These are phyloP conservation scores for Esperia sulphurella DNA, from an alignment of 2,888 invertebrate species.

Conservation along the genomic window DNA sequence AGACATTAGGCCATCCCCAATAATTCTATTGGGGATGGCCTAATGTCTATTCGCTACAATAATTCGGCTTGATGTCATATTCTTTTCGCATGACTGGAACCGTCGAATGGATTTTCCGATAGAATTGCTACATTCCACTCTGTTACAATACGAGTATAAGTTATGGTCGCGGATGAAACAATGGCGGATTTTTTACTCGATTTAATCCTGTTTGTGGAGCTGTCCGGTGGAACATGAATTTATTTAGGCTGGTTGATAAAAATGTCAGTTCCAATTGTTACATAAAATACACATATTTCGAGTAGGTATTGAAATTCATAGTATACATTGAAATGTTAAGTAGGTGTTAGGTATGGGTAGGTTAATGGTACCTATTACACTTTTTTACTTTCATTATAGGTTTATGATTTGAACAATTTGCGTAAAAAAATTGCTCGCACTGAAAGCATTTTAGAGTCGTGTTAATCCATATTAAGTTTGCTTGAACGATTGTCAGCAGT, in stretches of 20 bases:
- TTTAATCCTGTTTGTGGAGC: slow-evolving; percentile 41
- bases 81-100: slow-evolving; percentile 62
- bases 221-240: slow-evolving; percentile 27
- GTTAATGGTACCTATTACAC: too few relatives aligned
- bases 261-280: neutral
- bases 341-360: too few relatives aligned
- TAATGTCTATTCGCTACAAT: slow-evolving; percentile 50
- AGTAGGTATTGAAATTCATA: too few relatives aligned
- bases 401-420: too few relatives aligned
- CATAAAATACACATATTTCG: too few relatives aligned
- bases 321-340: too few relatives aligned
- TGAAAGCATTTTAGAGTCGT: too few relatives aligned
- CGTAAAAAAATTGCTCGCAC: too few relatives aligned
- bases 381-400: too few relatives aligned
- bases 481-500: too few relatives aligned
- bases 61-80: slow-evolving; percentile 68
- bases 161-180: slow-evolving; percentile 46
- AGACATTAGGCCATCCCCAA: neutral
- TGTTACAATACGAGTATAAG: slow-evolving; percentile 32
- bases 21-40: too few relatives aligned
- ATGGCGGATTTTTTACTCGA: slow-evolving; percentile 49
- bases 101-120: slow-evolving; percentile 68
- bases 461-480: too few relatives aligned
- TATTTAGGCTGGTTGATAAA: slow-evolving; percentile 18
- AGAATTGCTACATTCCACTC: slow-evolving; percentile 58